These are phyloP conservation scores for Anser cygnoides DNA, from an alignment of 2,113 vertebrate genomes.

Conservation along the genomic window DNA sequence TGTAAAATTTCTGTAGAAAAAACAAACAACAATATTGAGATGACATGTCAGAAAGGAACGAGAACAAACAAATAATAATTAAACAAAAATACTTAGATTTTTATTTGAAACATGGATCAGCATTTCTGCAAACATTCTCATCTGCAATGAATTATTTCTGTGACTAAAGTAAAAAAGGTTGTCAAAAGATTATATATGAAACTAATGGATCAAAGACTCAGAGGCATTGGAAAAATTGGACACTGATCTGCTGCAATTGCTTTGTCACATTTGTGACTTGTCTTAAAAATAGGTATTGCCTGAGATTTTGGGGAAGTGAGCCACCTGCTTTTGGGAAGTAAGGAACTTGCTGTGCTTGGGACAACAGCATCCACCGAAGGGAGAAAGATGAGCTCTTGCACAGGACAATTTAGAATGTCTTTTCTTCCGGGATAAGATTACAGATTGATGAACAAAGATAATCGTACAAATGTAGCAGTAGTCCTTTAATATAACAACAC, in stretches of 20 bases:
- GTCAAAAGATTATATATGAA: background rate
- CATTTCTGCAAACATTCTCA: background rate
- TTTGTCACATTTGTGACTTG: background rate
- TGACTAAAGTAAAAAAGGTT: background rate
- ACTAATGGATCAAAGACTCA: background rate
- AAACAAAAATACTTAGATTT: background rate
- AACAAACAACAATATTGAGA: background rate
- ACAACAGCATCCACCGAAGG: background rate
- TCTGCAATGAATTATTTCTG: background rate
- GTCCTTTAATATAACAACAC: background rate
- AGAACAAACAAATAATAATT: background rate
- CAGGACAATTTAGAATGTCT: background rate
- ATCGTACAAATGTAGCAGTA: background rate
- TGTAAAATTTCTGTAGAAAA: background rate
- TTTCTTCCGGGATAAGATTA: background rate
- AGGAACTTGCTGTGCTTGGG: background rate
- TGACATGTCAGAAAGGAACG: background rate
- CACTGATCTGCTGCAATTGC: background rate
- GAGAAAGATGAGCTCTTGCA: background rate
- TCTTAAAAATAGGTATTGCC: background rate
- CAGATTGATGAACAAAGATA: background rate
- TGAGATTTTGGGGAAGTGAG: background rate
- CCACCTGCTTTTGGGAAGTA: too few relatives aligned
- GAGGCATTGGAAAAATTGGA: background rate
- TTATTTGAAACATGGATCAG: background rate